Conservation (phyloP, 2,888 invertebrate species). For the Steinernema hermaphroditum region DNA sequence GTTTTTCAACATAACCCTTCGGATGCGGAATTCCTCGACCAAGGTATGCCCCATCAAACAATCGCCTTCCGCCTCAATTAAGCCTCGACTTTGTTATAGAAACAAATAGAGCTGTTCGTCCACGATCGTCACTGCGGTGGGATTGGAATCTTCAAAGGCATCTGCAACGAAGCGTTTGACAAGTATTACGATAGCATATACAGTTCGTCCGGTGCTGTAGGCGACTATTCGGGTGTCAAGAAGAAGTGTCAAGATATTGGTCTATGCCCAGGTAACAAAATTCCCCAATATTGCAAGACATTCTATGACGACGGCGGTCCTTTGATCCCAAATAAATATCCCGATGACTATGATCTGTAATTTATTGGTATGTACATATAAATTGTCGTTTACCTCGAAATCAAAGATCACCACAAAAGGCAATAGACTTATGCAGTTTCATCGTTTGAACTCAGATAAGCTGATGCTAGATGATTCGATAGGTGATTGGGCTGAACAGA, state of each 20-base stretch:
- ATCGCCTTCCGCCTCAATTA: not conserved
- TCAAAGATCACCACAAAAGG: too few relatives aligned
- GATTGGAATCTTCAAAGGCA: not conserved
- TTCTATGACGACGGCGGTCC: not conserved
- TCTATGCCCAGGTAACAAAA: not conserved
- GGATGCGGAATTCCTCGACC: conserved; percentile 5
- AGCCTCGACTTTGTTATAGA: not conserved
- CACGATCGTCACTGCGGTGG: not conserved
- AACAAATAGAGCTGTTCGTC: not conserved
- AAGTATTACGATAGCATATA: not conserved
- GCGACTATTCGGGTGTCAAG: not conserved
- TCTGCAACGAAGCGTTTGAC: not conserved
- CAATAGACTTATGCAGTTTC: too few relatives aligned
- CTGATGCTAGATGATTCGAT: too few relatives aligned
- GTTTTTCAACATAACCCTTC: conserved; percentile 12
- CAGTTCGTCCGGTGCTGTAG: not conserved
- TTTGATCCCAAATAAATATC: not conserved
- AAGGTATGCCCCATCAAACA: conserved; percentile 21
- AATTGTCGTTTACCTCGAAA: too few relatives aligned
- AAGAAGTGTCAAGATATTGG: not conserved
- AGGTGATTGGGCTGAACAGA: too few relatives aligned
- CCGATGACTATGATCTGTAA: not conserved
- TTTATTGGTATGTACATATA: not conserved
- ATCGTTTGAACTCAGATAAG: too few relatives aligned
- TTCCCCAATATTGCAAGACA: not conserved